Base-by-base conservation (phyloP, 1,140 invertebrate genomes). In the Euwallacea fornicatus region DNA sequence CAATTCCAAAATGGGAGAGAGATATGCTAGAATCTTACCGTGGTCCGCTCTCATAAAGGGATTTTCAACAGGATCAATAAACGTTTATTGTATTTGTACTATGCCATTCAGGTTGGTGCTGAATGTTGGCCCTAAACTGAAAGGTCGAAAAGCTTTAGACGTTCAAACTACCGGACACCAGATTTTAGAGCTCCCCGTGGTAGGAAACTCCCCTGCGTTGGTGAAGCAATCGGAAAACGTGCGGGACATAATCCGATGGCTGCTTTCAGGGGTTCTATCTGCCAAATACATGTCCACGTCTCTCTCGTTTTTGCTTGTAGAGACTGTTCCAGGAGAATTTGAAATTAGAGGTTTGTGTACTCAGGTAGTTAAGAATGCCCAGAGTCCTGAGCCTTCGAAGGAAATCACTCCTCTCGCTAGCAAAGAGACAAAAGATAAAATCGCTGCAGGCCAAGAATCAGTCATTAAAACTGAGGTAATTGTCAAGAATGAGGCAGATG, bases 291-390 rank as follows among this genome's bases (percentile, higher is more conserved):
- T 69, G 47, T 33, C 10, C 9, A 68, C 50, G 13, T 44, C 47
- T 15, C 62, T 78, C 16, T 74, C 73, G 7, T 70, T 77, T 59
- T 71, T 78, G 58, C 66, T 78, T 8, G 64, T 67, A n/a, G 73
- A 76, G 44, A 76, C 58, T 7, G 0, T 42, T 42, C 74, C 72
- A 11, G 59, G 69, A 8, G 62, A 77, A 59, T 78, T 73, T 64
- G 72, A 75, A 69, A 74, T 78, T 42, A 66, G 69, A 15, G 77
- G 77, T 44, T 63, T 76, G 41, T 78, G 74, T 56, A 74, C 73
- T 42, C 74, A 75, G 61, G 75, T 71, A 9, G 10, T 13, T 3
- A 47, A 47, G 42, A 42, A n/a, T 13, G 11, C 6, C 13, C 2
- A 47, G 50, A n/a, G 8, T n/a, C n/a, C n/a, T 42, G 2, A 41